Evolutionary conservation across 2,797 vertebrate species (phyloP).

Genomic region (Crenichthys baileyi): DNA sequence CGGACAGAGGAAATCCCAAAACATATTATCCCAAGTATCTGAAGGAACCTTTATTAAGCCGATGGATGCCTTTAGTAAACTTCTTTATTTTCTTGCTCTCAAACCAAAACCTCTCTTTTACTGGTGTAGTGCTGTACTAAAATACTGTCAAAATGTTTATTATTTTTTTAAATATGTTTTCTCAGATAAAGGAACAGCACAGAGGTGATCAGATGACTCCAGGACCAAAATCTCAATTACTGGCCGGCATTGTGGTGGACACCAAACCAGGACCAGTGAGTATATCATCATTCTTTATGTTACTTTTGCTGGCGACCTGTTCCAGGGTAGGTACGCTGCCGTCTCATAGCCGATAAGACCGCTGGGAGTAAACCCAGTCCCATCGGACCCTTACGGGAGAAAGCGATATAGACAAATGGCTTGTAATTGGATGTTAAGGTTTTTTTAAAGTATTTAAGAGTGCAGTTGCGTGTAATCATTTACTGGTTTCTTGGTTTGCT

Average conservation of each 20-base stretch:
- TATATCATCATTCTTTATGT: slow-evolving; percentile 35
- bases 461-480: neutral
- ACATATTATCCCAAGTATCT: neutral
- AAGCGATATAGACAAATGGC: no score
- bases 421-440: neutral
- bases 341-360: no score
- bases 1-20: neutral
- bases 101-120: neutral
- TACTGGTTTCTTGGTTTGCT: neutral
- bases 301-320: no score
- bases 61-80: neutral
- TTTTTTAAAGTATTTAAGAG: neutral
- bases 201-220: slow-evolving; percentile 91
- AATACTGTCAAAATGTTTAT: neutral
- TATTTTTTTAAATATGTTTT: neutral
- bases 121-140: neutral
- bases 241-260: slow-evolving; percentile 94
- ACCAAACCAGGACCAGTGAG: slow-evolving; percentile 90
- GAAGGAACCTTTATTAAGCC: neutral
- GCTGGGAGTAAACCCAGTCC: no score
- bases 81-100: neutral
- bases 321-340: no score
- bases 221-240: slow-evolving; percentile 93
- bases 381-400: no score
- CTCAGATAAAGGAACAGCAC: slow-evolving; percentile 94